These are phyloP conservation scores for Sclerurus mexicanus DNA, from an alignment of 2,113 vertebrate species.

Conservation along the genomic window DNA sequence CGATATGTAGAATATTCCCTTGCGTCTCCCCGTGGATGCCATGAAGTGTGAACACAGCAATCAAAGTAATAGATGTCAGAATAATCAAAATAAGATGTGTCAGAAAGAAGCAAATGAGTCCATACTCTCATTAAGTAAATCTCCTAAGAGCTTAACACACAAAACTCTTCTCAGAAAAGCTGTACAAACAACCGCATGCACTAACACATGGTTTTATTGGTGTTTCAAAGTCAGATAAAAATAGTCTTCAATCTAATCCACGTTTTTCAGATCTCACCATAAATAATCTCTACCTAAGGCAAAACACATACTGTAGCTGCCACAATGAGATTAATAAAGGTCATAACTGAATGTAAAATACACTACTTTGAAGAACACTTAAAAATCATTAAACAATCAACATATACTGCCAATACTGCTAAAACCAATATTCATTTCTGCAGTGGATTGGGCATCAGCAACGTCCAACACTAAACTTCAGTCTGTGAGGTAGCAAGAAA, in stretches of 20 bases:
- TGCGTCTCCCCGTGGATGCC: background rate
- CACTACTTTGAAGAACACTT: background rate
- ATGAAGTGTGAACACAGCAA: conserved; percentile 47
- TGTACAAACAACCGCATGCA: conserved; percentile 8
- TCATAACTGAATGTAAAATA: background rate
- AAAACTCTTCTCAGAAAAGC: conserved; percentile 18
- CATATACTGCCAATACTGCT: background rate
- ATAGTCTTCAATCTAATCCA: background rate
- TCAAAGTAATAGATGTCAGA: conserved; percentile 44
- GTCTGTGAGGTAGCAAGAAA: background rate
- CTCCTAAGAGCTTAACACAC: conserved; percentile 29
- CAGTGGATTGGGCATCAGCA: background rate
- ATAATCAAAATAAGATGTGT: conserved; percentile 65
- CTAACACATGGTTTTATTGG: background rate
- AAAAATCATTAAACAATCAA: background rate
- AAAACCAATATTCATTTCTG: background rate
- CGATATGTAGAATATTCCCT: conserved; percentile 49
- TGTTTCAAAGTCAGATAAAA: conserved; percentile 10
- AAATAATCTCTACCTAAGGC: background rate
- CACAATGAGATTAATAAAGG: background rate
- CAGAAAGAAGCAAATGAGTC: conserved; percentile 57
- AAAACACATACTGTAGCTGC: background rate
- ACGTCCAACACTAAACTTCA: background rate
- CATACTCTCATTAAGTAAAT: conserved; percentile 50
- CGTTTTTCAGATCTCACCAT: background rate